These are phyloP conservation scores for Chrysina gloriosa DNA, from an alignment of 2,888 invertebrate genomes.

Conservation along the genomic window DNA sequence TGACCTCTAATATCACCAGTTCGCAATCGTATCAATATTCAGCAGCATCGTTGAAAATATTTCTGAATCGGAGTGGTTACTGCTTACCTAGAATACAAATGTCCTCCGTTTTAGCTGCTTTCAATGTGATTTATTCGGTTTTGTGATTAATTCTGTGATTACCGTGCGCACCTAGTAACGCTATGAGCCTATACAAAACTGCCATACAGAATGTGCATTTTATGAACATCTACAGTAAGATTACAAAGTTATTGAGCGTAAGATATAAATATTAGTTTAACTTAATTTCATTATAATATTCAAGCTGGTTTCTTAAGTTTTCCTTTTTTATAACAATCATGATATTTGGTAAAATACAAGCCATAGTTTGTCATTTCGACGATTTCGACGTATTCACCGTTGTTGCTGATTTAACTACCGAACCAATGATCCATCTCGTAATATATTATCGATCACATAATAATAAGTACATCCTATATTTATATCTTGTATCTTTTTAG, in stretches of 20 bases:
- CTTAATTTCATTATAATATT: not conserved
- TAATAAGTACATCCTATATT: not conserved
- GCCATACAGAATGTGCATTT: constrained; percentile 60
- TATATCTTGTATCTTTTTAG: constrained; percentile 68
- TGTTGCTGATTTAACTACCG: too few species aligned
- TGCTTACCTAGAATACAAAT: constrained; percentile 1
- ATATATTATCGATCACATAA: too few species aligned
- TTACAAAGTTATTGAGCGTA: not conserved
- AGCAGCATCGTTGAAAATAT: constrained; percentile 3
- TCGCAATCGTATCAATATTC: constrained; percentile 29
- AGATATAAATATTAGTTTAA: not conserved
- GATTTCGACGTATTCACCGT: too few species aligned
- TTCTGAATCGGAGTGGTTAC: not conserved
- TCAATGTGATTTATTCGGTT: not conserved
- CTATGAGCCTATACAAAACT: constrained; percentile 61
- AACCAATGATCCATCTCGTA: too few species aligned
- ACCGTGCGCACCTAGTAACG: constrained; percentile 16
- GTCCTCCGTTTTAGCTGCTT: not conserved
- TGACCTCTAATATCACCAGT: constrained; percentile 31
- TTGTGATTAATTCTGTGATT: not conserved
- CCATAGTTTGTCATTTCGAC: too few species aligned
- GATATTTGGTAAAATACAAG: too few species aligned
- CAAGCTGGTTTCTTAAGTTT: too few species aligned
- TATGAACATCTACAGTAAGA: constrained; percentile 58
- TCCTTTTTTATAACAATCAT: too few species aligned